Conservation (phyloP, 2,797 vertebrate genomes). For the Chelmon rostratus region DNA sequence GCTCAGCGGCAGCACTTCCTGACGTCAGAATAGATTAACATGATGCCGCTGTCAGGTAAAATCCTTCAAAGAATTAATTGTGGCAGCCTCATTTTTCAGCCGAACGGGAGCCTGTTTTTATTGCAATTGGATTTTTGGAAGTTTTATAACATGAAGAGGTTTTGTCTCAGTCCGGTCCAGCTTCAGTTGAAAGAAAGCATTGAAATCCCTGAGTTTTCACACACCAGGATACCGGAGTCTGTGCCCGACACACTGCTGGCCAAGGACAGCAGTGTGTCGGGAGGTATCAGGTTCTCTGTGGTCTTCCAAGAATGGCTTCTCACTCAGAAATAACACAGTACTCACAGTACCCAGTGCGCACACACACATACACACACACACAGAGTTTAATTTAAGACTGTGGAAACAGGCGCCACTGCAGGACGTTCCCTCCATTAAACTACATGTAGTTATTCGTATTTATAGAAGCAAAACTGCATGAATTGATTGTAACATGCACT, state of each 20-base stretch:
- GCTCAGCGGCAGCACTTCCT: not conserved
- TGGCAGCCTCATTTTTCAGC: not conserved
- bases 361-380: constrained; percentile 29
- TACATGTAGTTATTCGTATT: not conserved
- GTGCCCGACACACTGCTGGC: constrained; percentile 20
- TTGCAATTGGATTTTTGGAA: not conserved
- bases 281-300: constrained; percentile 66
- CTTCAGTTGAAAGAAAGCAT: not conserved
- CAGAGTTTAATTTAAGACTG: constrained; percentile 56
- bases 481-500: not conserved
- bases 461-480: not conserved
- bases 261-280: constrained; percentile 16
- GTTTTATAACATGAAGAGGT: not conserved
- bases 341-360: constrained; percentile 17
- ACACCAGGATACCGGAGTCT: fast-evolving
- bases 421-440: constrained; percentile 9
- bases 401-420: constrained; percentile 36
- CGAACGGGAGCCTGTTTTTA: not conserved
- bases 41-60: not conserved
- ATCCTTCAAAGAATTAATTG: not conserved
- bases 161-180: fast-evolving
- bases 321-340: constrained; percentile 74
- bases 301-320: constrained; percentile 61
- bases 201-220: not conserved
- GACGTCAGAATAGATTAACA: not conserved